Evolutionary conservation across 2,797 vertebrate genomes (phyloP).

Genomic region (Sebastiscus albofasciatus): DNA sequence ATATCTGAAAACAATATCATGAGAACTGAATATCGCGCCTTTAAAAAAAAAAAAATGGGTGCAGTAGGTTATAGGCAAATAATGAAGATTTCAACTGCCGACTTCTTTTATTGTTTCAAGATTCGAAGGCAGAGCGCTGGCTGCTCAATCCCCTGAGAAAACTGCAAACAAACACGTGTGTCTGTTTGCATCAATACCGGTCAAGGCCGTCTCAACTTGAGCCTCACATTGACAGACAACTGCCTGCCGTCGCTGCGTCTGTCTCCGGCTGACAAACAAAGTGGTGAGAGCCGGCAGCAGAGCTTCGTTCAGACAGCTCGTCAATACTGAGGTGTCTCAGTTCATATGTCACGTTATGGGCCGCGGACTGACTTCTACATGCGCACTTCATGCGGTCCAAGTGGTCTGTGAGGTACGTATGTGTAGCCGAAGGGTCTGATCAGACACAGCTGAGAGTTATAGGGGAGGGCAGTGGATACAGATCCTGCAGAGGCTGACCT

Average conservation of each 20-base stretch:
- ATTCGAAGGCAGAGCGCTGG: background rate
- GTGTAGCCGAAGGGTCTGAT: background rate
- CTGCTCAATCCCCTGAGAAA: conserved; percentile 1
- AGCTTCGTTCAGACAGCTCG: conserved; percentile 54
- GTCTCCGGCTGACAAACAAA: conserved; percentile 68
- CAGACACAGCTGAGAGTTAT: conserved; percentile 5
- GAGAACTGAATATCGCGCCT: background rate
- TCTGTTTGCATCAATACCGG: conserved; percentile 33
- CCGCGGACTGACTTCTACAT: conserved; percentile 17
- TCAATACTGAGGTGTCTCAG: conserved; percentile 62
- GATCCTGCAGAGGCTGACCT: conserved; percentile 19
- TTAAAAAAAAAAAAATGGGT: background rate
- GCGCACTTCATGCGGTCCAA: background rate
- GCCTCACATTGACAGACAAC: conserved; percentile 52
- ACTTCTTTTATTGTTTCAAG: background rate
- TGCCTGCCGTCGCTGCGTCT: conserved; percentile 24
- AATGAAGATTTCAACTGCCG: background rate
- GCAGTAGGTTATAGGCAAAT: background rate
- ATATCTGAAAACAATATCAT: background rate
- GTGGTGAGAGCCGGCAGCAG: conserved; percentile 38
- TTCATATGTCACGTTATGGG: conserved; percentile 49
- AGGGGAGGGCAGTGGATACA: background rate
- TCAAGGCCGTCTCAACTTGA: conserved; percentile 31
- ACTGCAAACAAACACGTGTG: conserved; percentile 17
- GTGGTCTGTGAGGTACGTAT: background rate